Base-by-base conservation (phyloP, 1,140 invertebrate genomes). In the Holotrichia oblita region DNA sequence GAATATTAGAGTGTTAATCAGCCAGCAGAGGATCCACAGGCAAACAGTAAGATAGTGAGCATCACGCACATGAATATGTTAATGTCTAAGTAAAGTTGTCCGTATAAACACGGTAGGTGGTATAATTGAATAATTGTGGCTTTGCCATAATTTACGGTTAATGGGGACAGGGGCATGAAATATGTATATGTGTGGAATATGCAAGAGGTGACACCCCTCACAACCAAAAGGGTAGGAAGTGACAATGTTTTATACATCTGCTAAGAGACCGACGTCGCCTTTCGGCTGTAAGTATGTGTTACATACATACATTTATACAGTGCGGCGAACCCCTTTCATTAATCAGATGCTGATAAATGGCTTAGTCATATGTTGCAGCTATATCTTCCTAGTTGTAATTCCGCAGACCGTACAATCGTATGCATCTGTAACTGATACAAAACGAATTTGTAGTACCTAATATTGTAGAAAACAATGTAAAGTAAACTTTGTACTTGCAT, bases 71-170 rank as follows among this genome's bases (percentile, higher is more conserved):
- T 74, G 73, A 40, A 74, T 74, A 74, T 74, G 41, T 74, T 74
- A 74, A 74, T 74, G 41, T 34, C 73, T 74, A 69, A 44, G 73
- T 44, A 44, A 74, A 74, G 73, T 74, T 74, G 41, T 74, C 20
- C 27, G 73, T 74, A 41, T 78, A 74, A 78, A 72, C 61, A 40
- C 20, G 61, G 61, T 69, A 78, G 77, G 76, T 81, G 80, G 78
- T 69, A 77, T 81, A 81, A 81, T 81, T 81, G 80, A 81, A 81
- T 81, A 81, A 81, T 81, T 81, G 80, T 78, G 79, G 80, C 80
- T 77, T 80, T 77, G 80, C 77, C 78, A 80, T 81, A 81, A 81
- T 81, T 81, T 78, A 81, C 80, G 76, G 79, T 80, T 81, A 81
- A 81, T 81, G 77, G 80, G 78, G 79, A 81, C 77, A 77, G 80